These are phyloP conservation scores for Cheilosia urbana DNA, from an alignment of 2,888 invertebrate species.

Conservation along the genomic window DNA sequence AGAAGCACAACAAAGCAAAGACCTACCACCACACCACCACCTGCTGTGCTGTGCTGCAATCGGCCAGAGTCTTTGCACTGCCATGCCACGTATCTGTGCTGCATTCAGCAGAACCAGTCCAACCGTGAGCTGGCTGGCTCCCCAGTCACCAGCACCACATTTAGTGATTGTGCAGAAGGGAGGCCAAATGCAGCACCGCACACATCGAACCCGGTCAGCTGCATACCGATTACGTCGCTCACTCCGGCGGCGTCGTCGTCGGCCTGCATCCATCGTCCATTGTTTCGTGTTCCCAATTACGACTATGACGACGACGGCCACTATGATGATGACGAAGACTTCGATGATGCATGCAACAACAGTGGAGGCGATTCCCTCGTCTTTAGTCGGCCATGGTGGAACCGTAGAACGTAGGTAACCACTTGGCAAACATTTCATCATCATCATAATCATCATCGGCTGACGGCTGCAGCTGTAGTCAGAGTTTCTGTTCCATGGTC, in stretches of 20 bases:
- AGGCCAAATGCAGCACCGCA: constrained; percentile 55
- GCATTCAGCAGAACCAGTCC: constrained; percentile 65
- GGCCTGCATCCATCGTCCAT: constrained; percentile 8
- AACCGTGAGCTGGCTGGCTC: constrained; percentile 34
- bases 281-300: constrained; percentile 60
- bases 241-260: background rate
- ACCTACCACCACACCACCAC: constrained; percentile 59
- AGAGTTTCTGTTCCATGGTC: constrained; percentile 50
- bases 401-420: constrained; percentile 55
- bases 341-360: constrained; percentile 49
- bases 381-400: constrained; percentile 29
- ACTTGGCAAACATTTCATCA: constrained; percentile 74
- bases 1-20: constrained; percentile 64
- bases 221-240: constrained; percentile 16
- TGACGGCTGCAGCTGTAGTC: constrained; percentile 48
- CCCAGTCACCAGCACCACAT: background rate
- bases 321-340: constrained; percentile 54
- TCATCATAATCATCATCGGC: constrained; percentile 43
- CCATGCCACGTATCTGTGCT: constrained; percentile 61
- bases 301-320: constrained; percentile 41
- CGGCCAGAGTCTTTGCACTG: background rate
- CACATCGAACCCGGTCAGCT: constrained; percentile 68
- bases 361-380: constrained; percentile 59
- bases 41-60: constrained; percentile 63
- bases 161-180: constrained; percentile 1